Evolutionary conservation across 2,888 invertebrate species (phyloP), one percentile per base, ranked within the genome.

Genomic region (Spisula subtruncata): DNA sequence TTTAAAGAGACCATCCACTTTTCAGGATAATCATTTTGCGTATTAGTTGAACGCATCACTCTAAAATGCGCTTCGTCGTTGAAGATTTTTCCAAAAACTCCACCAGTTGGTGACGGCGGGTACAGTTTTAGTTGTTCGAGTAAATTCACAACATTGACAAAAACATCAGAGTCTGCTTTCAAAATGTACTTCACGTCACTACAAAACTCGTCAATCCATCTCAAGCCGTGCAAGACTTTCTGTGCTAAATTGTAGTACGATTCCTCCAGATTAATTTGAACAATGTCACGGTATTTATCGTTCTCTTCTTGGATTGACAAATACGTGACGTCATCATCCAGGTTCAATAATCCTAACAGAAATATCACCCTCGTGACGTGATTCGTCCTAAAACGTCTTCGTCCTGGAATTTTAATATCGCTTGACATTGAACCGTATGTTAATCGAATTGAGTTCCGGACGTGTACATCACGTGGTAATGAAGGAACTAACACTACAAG

Each of bases 111-210:
- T 60, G 60, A 20, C 8, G n/a, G 4, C 20, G 60, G 1, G n/a
- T 25, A 5, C 1, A 4, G 25, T 8, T n/a, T 8, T n/a, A 60
- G 8, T 60, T 60, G 60, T n/a, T 60, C 60, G 25, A 60, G 25
- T 60, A 60, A 60, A 60, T 60, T 60, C n/a, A 60, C 25, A 54
- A 85, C 54, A 41, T 85, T 79, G 10, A 85, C 85, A 80, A 85
- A 85, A 25, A 80, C 80, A 51, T 85, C 85, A 56, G 79, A 51
- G 35, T 85, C 85, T n/a, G 56, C 80, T 51, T 85, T 85, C 8
- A 85, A 16, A 20, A 85, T 79, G 25, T 85, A 85, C 18, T 80
- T 85, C 16, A 80, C 85, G 0, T 41, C 80, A 51, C 29, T 35
- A 25, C 85, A 85, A 85, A n/a, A 80, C 35, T 12, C 29, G 48